Base-by-base conservation (phyloP, 2,888 invertebrate genomes). In the Tetramorium bicarinatum region DNA sequence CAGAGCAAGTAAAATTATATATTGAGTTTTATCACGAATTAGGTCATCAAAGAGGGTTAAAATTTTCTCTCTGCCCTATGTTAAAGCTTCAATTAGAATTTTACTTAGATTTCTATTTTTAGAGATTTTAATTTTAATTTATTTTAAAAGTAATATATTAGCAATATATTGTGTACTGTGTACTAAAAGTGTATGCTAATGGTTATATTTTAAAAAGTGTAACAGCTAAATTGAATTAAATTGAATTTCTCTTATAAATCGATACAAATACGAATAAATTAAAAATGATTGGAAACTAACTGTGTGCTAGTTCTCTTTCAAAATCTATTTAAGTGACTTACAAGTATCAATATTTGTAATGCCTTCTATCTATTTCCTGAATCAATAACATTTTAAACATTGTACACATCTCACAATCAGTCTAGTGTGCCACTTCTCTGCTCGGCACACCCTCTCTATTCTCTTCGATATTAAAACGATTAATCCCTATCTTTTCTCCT, bases 401-500 rank as follows among this genome's bases (percentile, higher is more conserved):
- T 25, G 11, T n/a, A 52, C 6, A 29, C 8, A 18, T 52, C 6
- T 47, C 52, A 54, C 15, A 34, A 34, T 34, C 29, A 34, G 29
- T 47, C 3, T 75, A 47, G 15, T 9, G 21, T 15, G 8, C 4
- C 18, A 11, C 15, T 47, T 41, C 25, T 25, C 18, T 6, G n/a
- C 41, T 54, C 29, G 3, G 18, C 29, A 49, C 41, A 49, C 41
- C 29, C 41, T 44, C 13, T 15, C 66, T 49, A 25, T 21, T 41
- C 64, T 13, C 54, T n/a, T 54, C 44, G 66, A 77, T 67, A 77
- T 77, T 66, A 34, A 67, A 66, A 77, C 41, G 64, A 76, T 77
- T 77, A 77, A 67, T 67, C 66, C 56, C 56, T 29, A 56, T 67
- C 29, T 77, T 67, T 66, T 44, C 44, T 44, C 66, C 56, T 29